A percentile compares a stretch with the other conserved stretches of the same genome.
These are phyloP conservation scores for Agrotis puta DNA, from an alignment of 2,888 invertebrate genomes.

Conservation along the genomic window DNA sequence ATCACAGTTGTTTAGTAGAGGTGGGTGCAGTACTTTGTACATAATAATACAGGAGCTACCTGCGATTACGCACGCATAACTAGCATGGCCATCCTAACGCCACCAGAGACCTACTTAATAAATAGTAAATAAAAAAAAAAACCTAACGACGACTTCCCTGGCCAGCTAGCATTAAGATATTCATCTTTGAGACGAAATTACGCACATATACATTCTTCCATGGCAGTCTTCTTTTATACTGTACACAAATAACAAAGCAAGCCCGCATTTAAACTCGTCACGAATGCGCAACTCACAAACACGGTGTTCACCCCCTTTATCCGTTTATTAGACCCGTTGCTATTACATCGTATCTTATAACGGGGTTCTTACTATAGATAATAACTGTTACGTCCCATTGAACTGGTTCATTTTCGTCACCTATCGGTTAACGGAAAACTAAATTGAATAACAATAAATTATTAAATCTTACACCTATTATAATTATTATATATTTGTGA, in stretches of 20 bases:
- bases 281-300: constrained; percentile 83
- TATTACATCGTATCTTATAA: constrained; percentile 79
- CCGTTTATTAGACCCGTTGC: constrained; percentile 80
- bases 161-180: constrained; percentile 80
- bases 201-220: constrained; percentile 86
- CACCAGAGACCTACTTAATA: constrained; percentile 72
- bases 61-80: constrained; percentile 82
- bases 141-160: constrained; percentile 72
- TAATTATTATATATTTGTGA: constrained; percentile 88
- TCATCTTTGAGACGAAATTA: constrained; percentile 88
- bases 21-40: constrained; percentile 92
- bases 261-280: constrained; percentile 79
- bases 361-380: constrained; percentile 85
- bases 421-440: constrained; percentile 89
- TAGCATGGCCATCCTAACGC: constrained; percentile 76
- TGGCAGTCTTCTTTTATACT: constrained; percentile 89
- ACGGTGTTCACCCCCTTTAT: constrained; percentile 86
- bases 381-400: constrained; percentile 90
- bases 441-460: constrained; percentile 91
- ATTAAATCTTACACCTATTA: constrained; percentile 90
- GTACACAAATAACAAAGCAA: constrained; percentile 89
- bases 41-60: constrained; percentile 89
- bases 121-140: constrained; percentile 73
- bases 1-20: constrained; percentile 92
- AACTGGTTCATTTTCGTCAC: constrained; percentile 91